Conservation (phyloP, 2,113 vertebrate genomes). For the Butastur rufipennis region DNA sequence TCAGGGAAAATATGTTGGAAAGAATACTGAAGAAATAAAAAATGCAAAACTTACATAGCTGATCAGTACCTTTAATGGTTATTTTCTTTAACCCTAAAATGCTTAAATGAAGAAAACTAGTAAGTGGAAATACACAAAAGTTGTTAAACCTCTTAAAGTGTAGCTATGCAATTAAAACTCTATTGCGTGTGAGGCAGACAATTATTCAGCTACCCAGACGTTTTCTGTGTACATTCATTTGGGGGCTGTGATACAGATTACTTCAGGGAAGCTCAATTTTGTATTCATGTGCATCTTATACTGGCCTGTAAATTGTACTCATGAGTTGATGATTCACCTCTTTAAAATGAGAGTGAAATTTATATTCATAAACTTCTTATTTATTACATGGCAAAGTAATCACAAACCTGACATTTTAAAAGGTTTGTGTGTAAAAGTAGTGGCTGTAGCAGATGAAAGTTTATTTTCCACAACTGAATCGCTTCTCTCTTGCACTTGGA, state of each 20-base stretch:
- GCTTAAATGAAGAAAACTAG: background rate
- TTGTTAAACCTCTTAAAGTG: background rate
- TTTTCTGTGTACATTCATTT: background rate
- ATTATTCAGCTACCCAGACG: background rate
- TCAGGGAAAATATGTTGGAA: background rate
- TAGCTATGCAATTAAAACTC: background rate
- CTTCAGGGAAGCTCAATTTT: fast-evolving
- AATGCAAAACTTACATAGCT: background rate
- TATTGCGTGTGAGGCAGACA: background rate
- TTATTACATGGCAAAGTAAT: background rate
- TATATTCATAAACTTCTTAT: background rate
- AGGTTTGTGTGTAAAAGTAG: background rate
- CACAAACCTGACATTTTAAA: background rate
- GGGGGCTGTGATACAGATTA: background rate
- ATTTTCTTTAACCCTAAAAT: background rate
- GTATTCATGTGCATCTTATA: background rate
- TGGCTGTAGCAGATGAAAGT: background rate
- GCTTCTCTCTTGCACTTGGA: background rate
- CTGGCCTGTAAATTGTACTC: background rate
- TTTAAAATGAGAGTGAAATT: background rate
- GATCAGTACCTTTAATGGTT: background rate
- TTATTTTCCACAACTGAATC: background rate
- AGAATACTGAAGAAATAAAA: background rate
- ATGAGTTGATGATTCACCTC: background rate
- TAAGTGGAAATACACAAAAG: background rate